These are phyloP conservation scores for Verasper variegatus DNA, from an alignment of 2,113 vertebrate species.

Conservation along the genomic window DNA sequence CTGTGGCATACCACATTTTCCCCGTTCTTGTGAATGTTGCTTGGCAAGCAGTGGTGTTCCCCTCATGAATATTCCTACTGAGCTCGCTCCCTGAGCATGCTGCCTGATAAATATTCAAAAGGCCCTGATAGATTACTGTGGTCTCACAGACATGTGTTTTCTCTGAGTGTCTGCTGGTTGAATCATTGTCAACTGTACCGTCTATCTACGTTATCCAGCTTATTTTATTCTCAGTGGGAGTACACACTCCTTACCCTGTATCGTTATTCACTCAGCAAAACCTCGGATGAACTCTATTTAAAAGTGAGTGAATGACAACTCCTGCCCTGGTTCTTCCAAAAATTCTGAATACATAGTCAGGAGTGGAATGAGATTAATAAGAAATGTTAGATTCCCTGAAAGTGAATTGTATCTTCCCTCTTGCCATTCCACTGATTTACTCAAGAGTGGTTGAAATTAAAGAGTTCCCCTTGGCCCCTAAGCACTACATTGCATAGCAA, in stretches of 20 bases:
- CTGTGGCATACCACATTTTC: constrained; percentile 20
- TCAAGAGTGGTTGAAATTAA: constrained; percentile 5
- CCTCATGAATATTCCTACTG: constrained; percentile 68
- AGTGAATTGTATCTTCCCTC: background rate
- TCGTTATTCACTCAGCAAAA: background rate
- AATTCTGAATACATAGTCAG: background rate
- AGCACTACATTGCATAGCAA: background rate
- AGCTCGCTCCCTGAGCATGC: constrained; percentile 25
- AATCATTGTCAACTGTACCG: constrained; percentile 18
- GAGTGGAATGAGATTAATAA: background rate
- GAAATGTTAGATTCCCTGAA: background rate
- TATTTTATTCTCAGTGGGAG: constrained; percentile 24
- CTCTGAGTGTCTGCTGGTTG: constrained; percentile 20
- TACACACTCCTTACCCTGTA: background rate
- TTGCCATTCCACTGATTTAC: constrained; percentile 40
- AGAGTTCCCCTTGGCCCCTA: background rate
- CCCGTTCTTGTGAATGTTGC: constrained; percentile 34
- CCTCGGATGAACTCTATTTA: constrained; percentile 15
- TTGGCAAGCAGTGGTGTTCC: constrained; percentile 23
- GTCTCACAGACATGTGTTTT: constrained; percentile 39
- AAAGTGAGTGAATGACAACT: background rate
- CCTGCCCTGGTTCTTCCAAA: background rate
- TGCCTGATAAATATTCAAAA: constrained; percentile 70
- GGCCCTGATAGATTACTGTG: constrained; percentile 51
- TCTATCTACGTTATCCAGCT: constrained; percentile 28